These are phyloP conservation scores for Leptinotarsa lineolata DNA, from an alignment of 1,140 invertebrate genomes.

Conservation along the genomic window DNA sequence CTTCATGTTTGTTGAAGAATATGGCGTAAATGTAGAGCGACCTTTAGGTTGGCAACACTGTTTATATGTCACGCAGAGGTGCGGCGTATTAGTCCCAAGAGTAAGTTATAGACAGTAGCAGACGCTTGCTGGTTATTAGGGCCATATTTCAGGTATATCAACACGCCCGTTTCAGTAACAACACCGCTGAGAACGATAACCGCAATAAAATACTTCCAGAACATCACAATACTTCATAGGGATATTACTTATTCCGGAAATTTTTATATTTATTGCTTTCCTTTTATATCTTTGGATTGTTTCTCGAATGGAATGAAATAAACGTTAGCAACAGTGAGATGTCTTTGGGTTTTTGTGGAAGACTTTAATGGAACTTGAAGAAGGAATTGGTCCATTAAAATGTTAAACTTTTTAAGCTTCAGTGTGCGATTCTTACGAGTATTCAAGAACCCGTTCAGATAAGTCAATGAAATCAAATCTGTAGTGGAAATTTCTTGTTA, in stretches of 20 bases:
- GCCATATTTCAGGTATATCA: constrained; percentile 37
- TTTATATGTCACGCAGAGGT: constrained; percentile 24
- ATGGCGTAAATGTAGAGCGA: too few species aligned
- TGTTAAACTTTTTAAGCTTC: too few species aligned
- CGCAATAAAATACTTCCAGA: constrained; percentile 26
- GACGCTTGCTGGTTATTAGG: constrained; percentile 28
- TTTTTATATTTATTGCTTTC: constrained; percentile 10
- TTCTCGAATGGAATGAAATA: background rate
- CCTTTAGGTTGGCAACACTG: too few species aligned
- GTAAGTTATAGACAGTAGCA: constrained; percentile 26
- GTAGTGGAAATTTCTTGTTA: too few species aligned
- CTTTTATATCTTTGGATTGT: background rate
- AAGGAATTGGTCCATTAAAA: too few species aligned
- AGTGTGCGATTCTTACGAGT: too few species aligned
- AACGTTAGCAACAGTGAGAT: too few species aligned
- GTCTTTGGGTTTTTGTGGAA: too few species aligned
- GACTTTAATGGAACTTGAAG: too few species aligned
- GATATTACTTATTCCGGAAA: constrained; percentile 2
- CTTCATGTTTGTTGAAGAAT: too few species aligned
- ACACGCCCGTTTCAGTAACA: constrained; percentile 25
- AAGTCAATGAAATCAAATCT: too few species aligned
- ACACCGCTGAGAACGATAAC: constrained; percentile 31
- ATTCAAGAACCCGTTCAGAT: too few species aligned
- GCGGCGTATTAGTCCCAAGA: constrained; percentile 25
- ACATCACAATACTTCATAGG: constrained; percentile 13